phyloP scores from a whole-genome alignment of 53 echinoderm and acorn worm genomes.

The Stichopus horrens region DNA sequence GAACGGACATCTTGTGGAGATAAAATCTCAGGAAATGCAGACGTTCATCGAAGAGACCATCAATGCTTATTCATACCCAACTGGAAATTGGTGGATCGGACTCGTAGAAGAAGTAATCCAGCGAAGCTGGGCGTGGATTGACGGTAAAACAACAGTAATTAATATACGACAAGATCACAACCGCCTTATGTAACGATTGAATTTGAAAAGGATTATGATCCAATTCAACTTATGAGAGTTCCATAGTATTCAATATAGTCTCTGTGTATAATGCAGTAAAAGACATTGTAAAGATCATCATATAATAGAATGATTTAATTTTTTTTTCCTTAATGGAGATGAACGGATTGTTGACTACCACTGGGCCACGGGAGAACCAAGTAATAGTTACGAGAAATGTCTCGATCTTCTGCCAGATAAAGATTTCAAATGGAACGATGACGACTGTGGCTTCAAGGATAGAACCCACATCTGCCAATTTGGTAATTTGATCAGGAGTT shows the following conservation, averaged over 20 bases:
- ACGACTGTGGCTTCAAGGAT: neutral
- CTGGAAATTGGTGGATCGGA: slow-evolving; percentile 27
- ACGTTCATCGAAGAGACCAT: slow-evolving; percentile 14
- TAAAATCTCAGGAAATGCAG: slow-evolving; percentile 20
- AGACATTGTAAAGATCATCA: too few species aligned
- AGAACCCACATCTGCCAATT: neutral
- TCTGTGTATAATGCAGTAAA: too few species aligned
- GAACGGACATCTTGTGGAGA: slow-evolving; percentile 13
- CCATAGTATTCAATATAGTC: too few species aligned
- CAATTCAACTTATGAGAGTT: too few species aligned
- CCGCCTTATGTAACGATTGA: too few species aligned
- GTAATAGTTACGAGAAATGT: neutral
- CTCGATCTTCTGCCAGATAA: neutral
- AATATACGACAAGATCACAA: too few species aligned
- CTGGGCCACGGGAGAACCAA: slow-evolving; percentile 26
- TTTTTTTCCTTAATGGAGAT: neutral
- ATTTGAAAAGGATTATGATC: too few species aligned
- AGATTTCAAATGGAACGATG: slow-evolving; percentile 33
- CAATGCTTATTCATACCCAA: neutral
- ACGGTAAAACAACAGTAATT: neutral
- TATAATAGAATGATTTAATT: too few species aligned
- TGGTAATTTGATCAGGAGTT: neutral
- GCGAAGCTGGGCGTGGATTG: slow-evolving; percentile 21
- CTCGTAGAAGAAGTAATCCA: neutral
- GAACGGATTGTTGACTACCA: slow-evolving; percentile 10